Evolutionary conservation across 2,797 vertebrate genomes (phyloP).

Genomic region (Apogon talboti): DNA sequence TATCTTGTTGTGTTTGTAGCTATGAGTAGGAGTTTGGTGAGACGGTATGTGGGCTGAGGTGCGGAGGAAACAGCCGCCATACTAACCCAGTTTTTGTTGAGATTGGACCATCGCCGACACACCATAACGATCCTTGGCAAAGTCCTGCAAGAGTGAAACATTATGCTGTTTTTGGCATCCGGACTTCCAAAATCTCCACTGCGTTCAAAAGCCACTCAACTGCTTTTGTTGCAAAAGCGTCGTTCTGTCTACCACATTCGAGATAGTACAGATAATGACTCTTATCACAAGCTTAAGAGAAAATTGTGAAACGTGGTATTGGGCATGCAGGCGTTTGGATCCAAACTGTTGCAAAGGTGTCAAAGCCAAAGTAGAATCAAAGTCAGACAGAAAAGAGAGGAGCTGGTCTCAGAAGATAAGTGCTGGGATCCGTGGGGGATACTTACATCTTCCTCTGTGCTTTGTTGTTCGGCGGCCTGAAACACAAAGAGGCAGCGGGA

Average conservation of each 20-base stretch:
- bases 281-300: constrained; percentile 40
- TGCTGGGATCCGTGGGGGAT: constrained; percentile 20
- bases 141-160: constrained; percentile 85
- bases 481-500: constrained; percentile 55
- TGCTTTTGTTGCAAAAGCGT: constrained; percentile 27
- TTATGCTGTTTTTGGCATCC: neutral
- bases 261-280: constrained; percentile 36
- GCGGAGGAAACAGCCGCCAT: constrained; percentile 6
- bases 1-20: neutral
- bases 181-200: constrained; percentile 1
- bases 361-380: constrained; percentile 27
- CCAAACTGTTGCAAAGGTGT: constrained; percentile 46
- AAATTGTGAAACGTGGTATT: constrained; percentile 23
- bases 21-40: neutral
- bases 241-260: constrained; percentile 53
- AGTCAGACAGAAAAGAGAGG: constrained; percentile 16
- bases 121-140: constrained; percentile 96
- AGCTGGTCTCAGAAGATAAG: constrained; percentile 15
- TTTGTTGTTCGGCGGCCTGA: constrained; percentile 85
- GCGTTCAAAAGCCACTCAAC: constrained; percentile 10
- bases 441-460: constrained; percentile 86
- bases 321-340: constrained; percentile 46
- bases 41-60: neutral
- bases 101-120: constrained; percentile 93
- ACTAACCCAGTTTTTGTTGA: constrained; percentile 95